These are phyloP conservation scores for Fragum fragum DNA, from an alignment of 2,888 invertebrate genomes.

Conservation along the genomic window DNA sequence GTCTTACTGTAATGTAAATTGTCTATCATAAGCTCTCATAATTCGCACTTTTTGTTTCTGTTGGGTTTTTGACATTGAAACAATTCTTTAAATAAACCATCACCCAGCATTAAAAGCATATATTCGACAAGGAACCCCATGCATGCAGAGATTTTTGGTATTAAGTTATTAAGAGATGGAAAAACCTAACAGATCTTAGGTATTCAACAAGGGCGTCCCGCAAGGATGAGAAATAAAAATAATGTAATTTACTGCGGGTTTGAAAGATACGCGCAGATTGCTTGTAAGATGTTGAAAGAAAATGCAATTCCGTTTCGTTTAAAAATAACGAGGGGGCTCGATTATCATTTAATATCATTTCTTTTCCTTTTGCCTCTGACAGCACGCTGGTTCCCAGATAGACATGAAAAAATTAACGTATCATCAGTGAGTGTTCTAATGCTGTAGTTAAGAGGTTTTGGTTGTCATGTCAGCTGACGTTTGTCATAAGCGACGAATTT, in stretches of 20 bases:
- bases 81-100: neutral
- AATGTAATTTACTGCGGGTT: slow-evolving; percentile 26
- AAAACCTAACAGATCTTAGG: slow-evolving; percentile 18
- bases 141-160: slow-evolving; percentile 3
- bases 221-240: slow-evolving; percentile 29
- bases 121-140: neutral
- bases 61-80: no score
- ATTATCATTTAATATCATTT: slow-evolving; percentile 17
- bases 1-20: no score
- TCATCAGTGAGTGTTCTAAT: no score
- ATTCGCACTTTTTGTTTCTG: no score
- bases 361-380: neutral
- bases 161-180: slow-evolving; percentile 6
- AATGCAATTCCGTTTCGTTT: slow-evolving; percentile 31
- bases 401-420: no score
- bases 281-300: slow-evolving; percentile 31
- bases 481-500: no score
- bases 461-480: no score
- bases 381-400: neutral
- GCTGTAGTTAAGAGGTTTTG: no score
- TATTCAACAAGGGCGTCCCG: slow-evolving; percentile 23
- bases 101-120: neutral
- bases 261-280: slow-evolving; percentile 26
- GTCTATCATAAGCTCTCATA: no score
- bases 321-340: slow-evolving; percentile 11